Evolutionary conservation across 2,888 invertebrate genomes (phyloP).

Genomic region (Macaria notata): DNA sequence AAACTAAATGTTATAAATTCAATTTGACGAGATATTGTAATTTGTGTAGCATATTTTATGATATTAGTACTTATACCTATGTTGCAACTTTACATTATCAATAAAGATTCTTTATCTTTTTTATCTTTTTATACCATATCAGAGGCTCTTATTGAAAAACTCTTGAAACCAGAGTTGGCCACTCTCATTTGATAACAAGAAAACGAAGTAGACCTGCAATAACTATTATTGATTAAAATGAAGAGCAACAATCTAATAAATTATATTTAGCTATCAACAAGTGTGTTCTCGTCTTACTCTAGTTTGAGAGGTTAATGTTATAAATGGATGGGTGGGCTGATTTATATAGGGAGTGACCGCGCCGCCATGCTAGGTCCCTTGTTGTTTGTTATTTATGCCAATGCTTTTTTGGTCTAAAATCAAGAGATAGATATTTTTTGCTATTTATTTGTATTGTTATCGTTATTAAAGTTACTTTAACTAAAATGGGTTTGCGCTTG

Average conservation of each 20-base stretch:
- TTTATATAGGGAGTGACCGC: slow-evolving; percentile 5
- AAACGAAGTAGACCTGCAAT: too few relatives aligned
- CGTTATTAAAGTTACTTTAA: background rate
- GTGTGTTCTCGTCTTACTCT: slow-evolving; percentile 14
- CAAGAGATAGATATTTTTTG: background rate
- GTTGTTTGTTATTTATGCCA: slow-evolving; percentile 6
- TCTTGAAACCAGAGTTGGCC: too few relatives aligned
- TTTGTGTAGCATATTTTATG: too few relatives aligned
- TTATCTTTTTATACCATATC: too few relatives aligned
- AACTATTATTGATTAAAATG: slow-evolving; percentile 12
- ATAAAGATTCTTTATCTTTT: too few relatives aligned
- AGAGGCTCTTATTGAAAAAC: too few relatives aligned
- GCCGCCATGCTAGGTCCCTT: background rate
- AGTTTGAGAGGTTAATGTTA: slow-evolving; percentile 19
- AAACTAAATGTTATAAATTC: too few relatives aligned
- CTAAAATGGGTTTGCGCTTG: background rate
- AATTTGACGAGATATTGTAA: too few relatives aligned
- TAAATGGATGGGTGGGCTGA: slow-evolving; percentile 10
- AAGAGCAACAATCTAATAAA: slow-evolving; percentile 24
- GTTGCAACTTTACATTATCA: too few relatives aligned
- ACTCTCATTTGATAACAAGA: too few relatives aligned
- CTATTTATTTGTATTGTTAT: background rate
- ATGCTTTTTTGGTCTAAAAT: background rate
- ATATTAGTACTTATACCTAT: too few relatives aligned
- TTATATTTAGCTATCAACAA: slow-evolving; percentile 34